Percentiles rank a stretch among this genome's conserved stretches.
Evolutionary conservation across 37 sponge, comb jelly and placozoan species (phyloP).

Genomic region (Dysidea cf. avara): DNA sequence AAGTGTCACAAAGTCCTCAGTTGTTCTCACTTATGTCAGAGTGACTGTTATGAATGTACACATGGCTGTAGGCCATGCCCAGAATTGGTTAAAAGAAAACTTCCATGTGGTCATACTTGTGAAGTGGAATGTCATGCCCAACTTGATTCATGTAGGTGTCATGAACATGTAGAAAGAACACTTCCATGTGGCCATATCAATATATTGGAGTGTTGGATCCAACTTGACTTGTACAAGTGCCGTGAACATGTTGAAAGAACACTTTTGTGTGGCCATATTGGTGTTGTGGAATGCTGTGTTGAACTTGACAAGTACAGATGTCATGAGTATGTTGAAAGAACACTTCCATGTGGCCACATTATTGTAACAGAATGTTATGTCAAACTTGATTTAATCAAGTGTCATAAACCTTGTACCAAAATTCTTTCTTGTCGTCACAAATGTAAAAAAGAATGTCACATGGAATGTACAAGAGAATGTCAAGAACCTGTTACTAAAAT

Average conservation of each 20-base stretch:
- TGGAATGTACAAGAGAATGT: slow-evolving; percentile 64
- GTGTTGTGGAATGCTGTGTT: no score
- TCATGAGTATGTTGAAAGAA: no score
- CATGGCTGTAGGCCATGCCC: slow-evolving; percentile 57
- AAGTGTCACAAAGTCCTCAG: slow-evolving; percentile 36
- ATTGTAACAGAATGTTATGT: slow-evolving; percentile 33
- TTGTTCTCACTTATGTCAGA: slow-evolving; percentile 75
- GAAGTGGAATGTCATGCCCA: slow-evolving; percentile 32
- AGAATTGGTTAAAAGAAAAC: slow-evolving; percentile 29
- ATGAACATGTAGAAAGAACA: slow-evolving; percentile 32
- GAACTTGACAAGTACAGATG: no score
- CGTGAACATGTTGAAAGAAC: no score
- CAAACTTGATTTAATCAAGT: slow-evolving; percentile 15
- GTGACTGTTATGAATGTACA: slow-evolving; percentile 60
- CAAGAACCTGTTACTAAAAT: not conserved
- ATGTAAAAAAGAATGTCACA: slow-evolving; percentile 61
- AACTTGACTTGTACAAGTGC: no score
- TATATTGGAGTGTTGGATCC: no score
- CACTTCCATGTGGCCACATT: slow-evolving; percentile 70
- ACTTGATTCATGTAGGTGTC: slow-evolving; percentile 29
- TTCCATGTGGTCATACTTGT: slow-evolving; percentile 66
- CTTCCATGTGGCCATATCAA: slow-evolving; percentile 84
- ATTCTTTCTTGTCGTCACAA: slow-evolving; percentile 72
- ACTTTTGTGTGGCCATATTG: no score
- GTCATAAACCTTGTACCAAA: slow-evolving; percentile 51